Base-by-base conservation (phyloP, 2,113 vertebrate genomes). In the Malaclemys terrapin region DNA sequence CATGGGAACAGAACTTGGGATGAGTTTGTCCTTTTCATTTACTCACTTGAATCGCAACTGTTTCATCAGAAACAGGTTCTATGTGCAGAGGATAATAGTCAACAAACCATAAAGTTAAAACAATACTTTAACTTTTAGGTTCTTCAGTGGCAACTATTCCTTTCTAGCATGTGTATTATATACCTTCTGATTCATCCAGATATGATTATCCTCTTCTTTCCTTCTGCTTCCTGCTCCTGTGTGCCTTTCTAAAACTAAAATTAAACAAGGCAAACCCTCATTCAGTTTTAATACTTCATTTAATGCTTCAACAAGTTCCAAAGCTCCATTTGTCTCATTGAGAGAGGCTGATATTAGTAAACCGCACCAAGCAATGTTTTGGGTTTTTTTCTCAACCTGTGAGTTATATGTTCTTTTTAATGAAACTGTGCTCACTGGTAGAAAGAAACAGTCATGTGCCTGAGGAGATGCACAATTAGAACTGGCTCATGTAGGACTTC, bases 21-120 rank as follows among this genome's bases (percentile, higher is more conserved):
- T 85, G 24, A 93, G 85, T 96, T 94, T 90, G 25, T 94, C 31
- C 31, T 87, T 94, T 96, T 94, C 81, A 80, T 93, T 93, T 69
- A 80, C 47, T 94, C 87, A 79, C 0, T 54, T 56, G 1, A 87
- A 91, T 92, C 42, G 47, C 92, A 69, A n/a, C 35, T 95, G 92
- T 54, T 95, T 96, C 88, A 91, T 59, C 82, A 31, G 93, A 81
- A 52, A 85, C 47, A 93, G 93, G 45, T 52, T 0, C 16, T 91
- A 93, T 78, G 93, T 90, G 87, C 38, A 93, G 54, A 85, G 5
- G 50, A 54, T 14, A 81, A 54, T 35, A 85, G 88, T 93, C 3
- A 88, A 89, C 93, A 96, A 91, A 79, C 53, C 53, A 87, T 13
- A 12, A 85, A 90, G 57, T 87, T 93, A 65, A 84, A 90, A 35